Conservation (phyloP, 2,888 invertebrate genomes). For the Drosophila neutralis region DNA sequence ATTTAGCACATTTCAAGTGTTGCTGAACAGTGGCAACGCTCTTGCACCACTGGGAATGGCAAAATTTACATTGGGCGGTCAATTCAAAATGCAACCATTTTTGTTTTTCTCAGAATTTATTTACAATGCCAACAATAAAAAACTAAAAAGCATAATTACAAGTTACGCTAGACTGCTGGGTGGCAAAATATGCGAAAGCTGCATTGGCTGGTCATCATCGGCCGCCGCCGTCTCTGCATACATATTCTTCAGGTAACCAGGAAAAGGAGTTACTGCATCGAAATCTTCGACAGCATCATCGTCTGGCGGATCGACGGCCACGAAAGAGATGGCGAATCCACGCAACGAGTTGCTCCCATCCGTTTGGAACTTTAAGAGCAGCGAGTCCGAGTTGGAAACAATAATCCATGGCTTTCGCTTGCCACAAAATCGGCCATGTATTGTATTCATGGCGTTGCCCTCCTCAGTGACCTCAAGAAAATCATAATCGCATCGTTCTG, state of each 20-base stretch:
- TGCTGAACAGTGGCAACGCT: neutral
- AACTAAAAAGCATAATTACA: constrained; percentile 15
- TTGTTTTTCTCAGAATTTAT: constrained; percentile 35
- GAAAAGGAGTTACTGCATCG: constrained; percentile 83
- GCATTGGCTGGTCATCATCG: constrained; percentile 5
- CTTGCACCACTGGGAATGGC: constrained; percentile 18
- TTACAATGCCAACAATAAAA: constrained; percentile 56
- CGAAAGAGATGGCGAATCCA: constrained; percentile 96
- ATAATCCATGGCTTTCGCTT: constrained; percentile 93
- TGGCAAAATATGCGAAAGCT: constrained; percentile 36
- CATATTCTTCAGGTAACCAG: constrained; percentile 83
- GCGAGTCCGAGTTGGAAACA: constrained; percentile 93
- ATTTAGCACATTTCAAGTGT: constrained; percentile 20
- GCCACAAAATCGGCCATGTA: constrained; percentile 95
- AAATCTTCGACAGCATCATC: constrained; percentile 80
- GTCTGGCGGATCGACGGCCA: constrained; percentile 88
- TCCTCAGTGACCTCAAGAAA: constrained; percentile 95
- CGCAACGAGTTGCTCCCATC: constrained; percentile 96
- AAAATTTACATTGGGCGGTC: neutral
- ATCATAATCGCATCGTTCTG: constrained; percentile 96
- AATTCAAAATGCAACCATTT: constrained; percentile 3
- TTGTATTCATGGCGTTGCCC: constrained; percentile 87
- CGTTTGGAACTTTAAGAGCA: constrained; percentile 94
- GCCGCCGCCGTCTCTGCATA: constrained; percentile 61
- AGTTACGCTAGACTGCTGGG: constrained; percentile 45